These are phyloP conservation scores for Channallabes apus DNA, from an alignment of 2,797 vertebrate genomes.

Conservation along the genomic window DNA sequence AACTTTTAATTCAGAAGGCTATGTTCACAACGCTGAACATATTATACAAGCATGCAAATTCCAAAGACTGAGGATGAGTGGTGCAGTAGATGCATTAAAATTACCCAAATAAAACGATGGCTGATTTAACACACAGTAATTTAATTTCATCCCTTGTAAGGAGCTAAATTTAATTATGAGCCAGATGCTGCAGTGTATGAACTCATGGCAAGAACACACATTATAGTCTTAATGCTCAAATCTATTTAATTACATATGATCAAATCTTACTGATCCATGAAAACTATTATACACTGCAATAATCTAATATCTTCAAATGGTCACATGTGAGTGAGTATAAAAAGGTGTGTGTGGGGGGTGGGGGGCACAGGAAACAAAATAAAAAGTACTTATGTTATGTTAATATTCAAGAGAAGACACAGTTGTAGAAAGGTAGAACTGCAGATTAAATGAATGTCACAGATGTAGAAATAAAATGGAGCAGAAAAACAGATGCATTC, in stretches of 20 bases:
- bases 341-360: not conserved
- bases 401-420: not conserved
- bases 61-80: not conserved
- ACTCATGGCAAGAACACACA: conserved; percentile 8
- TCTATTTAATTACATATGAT: conserved; percentile 14
- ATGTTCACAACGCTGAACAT: conserved; percentile 9
- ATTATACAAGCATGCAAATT: not conserved
- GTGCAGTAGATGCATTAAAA: conserved; percentile 18
- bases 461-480: not conserved
- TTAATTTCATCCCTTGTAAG: conserved; percentile 18
- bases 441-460: too few relatives aligned
- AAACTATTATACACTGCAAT: conserved; percentile 13
- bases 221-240: conserved; percentile 11
- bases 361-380: not conserved
- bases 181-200: conserved; percentile 27
- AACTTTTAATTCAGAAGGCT: not conserved
- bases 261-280: conserved; percentile 19
- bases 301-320: not conserved
- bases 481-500: not conserved
- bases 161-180: conserved; percentile 14
- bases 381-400: not conserved
- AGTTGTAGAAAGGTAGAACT: not conserved
- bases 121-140: conserved; percentile 10
- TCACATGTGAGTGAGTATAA: not conserved
- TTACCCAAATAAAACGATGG: not conserved